Percentiles rank a stretch among this genome's conserved stretches.
These are phyloP conservation scores for Haliclona indistincta DNA, from an alignment of 37 sponge, comb jelly and placozoan species.

Conservation along the genomic window DNA sequence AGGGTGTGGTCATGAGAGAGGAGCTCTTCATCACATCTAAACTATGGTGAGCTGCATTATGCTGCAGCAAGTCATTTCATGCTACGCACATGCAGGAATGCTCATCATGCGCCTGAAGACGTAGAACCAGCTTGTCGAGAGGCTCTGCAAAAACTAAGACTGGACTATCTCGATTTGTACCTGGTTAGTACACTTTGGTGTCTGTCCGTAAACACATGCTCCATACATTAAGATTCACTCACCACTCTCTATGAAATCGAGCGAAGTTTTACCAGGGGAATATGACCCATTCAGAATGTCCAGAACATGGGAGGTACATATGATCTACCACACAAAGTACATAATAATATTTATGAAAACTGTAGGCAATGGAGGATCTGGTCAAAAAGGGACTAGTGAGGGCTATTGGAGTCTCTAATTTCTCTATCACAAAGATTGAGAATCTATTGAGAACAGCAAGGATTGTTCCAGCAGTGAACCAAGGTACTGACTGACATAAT, in stretches of 20 bases:
- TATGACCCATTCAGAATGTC: constrained; percentile 19
- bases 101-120: constrained; percentile 30
- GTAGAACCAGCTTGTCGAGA: constrained; percentile 29
- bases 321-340: too few relatives aligned
- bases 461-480: constrained; percentile 56
- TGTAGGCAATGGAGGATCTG: constrained; percentile 52
- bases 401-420: constrained; percentile 80
- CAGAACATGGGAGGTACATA: constrained; percentile 38
- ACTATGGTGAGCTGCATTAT: constrained; percentile 74
- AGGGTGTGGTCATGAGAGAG: constrained; percentile 72
- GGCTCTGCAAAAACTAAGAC: constrained; percentile 58
- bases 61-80: too few relatives aligned
- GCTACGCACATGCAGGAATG: neutral
- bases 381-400: constrained; percentile 48
- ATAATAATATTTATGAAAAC: too few relatives aligned
- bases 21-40: constrained; percentile 81
- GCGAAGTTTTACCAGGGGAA: constrained; percentile 32
- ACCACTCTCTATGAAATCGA: constrained; percentile 3
- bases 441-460: constrained; percentile 55
- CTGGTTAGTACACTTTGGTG: too few relatives aligned
- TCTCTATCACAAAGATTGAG: constrained; percentile 58
- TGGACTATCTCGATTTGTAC: constrained; percentile 78
- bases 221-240: constrained; percentile 3
- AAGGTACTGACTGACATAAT: constrained; percentile 9
- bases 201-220: too few relatives aligned